Evolutionary conservation across 30 jellyfish, hydroid and myxozoan species (phyloP).

Genomic region (Turritopsis rubra): DNA sequence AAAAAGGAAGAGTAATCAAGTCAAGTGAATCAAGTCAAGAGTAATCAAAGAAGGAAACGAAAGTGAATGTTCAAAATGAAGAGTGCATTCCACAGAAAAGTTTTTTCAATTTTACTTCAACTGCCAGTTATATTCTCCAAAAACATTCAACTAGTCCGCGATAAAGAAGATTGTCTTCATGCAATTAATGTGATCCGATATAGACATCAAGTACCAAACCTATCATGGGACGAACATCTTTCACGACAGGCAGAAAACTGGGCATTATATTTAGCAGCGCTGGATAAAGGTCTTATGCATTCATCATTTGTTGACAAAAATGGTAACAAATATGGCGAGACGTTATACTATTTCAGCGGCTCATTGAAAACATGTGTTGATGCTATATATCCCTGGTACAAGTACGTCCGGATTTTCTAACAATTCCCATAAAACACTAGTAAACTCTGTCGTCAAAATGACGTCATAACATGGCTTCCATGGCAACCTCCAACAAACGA

Average conservation of each 20-base stretch:
- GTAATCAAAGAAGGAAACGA: too few species aligned
- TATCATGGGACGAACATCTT: neutral
- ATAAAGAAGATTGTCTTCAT: neutral
- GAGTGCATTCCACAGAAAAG: neutral
- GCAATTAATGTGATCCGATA: neutral
- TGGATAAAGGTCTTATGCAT: neutral
- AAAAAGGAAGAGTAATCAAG: too few species aligned
- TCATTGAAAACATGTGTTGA: neutral
- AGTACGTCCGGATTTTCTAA: neutral
- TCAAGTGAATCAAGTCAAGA: too few species aligned
- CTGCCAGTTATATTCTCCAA: neutral
- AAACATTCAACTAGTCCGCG: neutral
- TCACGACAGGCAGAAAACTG: neutral
- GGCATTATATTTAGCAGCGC: neutral
- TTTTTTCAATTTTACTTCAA: neutral
- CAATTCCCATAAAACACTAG: too few species aligned
- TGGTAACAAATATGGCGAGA: neutral
- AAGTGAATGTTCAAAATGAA: too few species aligned
- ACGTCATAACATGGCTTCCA: too few species aligned
- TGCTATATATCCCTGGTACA: neutral
- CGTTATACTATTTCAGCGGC: neutral
- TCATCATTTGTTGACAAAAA: neutral
- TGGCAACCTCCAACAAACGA: too few species aligned
- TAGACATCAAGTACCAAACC: neutral
- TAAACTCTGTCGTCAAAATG: too few species aligned